Base-by-base conservation (phyloP, 2,797 vertebrate genomes). In the Gobionotothen gibberifrons region DNA sequence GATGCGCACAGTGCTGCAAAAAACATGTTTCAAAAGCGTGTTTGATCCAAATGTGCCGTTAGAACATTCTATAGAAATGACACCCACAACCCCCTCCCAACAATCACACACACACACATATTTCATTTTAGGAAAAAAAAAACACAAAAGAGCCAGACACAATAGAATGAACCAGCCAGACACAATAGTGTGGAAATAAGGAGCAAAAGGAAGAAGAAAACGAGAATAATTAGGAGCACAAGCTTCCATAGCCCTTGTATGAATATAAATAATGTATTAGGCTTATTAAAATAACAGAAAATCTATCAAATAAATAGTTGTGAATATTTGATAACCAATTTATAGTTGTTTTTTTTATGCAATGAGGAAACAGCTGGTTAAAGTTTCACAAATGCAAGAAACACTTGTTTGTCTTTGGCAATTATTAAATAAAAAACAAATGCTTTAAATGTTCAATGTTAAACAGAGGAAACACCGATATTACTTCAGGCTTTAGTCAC, bases 91-190 rank as follows among this genome's bases (percentile, higher is more conserved):
- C 17, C 36, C 22, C 36, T 36, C 32, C 12, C 56, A 69, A 65
- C 63, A 48, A 36, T 36, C 46, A 47, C n/a, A 29, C 51, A 56
- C 56, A 67, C 51, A 19, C 56, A 67, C 44, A 19, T 46, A 56
- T 36, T 36, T 36, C 11, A 19, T 57, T 76, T 69, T 58, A 52
- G n/a, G 43, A 9, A 44, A 11, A 59, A 59, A 68, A 39, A 57
- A n/a, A 70, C 42, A 84, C 47, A 76, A 78, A 76, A 83, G 78
- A 81, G 36, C 69, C 72, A 86, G 87, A 84, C 84, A 86, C 83
- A 90, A 87, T 84, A 49, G 82, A 60, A 69, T 56, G 26, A 64
- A 82, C 22, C 65, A 65, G 68, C 57, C 78, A 86, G 76, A 85
- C 83, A 88, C 77, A 76, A 84, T 58, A 32, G 49, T 63, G 52